A percentile compares a stretch with the other conserved stretches of the same genome.
Conservation (phyloP, 2,888 invertebrate genomes). For the Poecilobothrus nobilitatus region DNA sequence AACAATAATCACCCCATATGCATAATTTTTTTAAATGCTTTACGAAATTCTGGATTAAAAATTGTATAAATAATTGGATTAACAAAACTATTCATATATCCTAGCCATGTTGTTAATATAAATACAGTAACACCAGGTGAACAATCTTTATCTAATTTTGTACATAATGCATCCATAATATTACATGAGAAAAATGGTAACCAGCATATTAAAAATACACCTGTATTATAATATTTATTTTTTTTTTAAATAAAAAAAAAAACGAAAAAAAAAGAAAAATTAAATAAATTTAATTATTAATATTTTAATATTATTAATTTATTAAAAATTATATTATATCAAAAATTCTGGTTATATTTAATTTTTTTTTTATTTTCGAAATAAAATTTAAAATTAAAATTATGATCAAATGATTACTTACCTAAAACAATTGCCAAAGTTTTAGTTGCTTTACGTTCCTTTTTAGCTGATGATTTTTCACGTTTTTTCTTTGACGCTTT, state of each 20-base stretch:
- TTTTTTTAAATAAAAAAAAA: conserved; percentile 26
- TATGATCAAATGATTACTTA: conserved; percentile 46
- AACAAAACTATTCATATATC: conserved; percentile 92
- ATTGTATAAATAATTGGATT: conserved; percentile 92
- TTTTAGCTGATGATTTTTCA: conserved; percentile 86
- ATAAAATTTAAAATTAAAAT: background rate
- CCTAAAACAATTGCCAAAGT: conserved; percentile 97
- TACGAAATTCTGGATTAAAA: conserved; percentile 95
- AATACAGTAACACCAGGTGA: conserved; percentile 82
- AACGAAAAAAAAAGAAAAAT: background rate
- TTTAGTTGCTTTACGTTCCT: conserved; percentile 96
- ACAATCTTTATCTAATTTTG: conserved; percentile 68
- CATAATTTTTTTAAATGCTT: conserved; percentile 93
- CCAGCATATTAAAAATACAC: conserved; percentile 97
- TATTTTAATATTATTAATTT: no score
- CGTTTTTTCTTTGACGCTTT: conserved; percentile 91
- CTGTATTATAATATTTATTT: no score
- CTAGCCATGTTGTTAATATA: conserved; percentile 93
- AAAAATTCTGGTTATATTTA: no score
- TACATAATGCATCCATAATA: conserved; percentile 93
- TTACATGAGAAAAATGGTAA: conserved; percentile 98
- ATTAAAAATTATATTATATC: no score
- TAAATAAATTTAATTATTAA: background rate
- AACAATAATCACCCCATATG: conserved; percentile 49
- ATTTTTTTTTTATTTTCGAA: background rate